Evolutionary conservation across 2,888 invertebrate species (phyloP), one percentile per base, ranked within the genome.

Genomic region (Digitonthophagus gazella): DNA sequence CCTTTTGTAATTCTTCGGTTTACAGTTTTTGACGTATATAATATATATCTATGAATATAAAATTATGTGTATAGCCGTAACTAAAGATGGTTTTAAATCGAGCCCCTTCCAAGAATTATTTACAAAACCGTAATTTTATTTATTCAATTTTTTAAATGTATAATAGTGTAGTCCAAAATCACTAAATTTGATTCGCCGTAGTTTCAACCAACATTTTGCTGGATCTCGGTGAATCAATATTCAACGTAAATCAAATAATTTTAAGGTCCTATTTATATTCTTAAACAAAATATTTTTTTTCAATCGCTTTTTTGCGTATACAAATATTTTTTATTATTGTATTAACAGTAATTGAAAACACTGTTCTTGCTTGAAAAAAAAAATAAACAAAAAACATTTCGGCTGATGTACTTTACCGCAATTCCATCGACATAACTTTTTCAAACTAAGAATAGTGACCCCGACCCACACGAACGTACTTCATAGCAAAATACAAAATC

Each of bases 401-500:
- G 28, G 28, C 28, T 44, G 11, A 44, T 44, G 28, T 22, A 22
- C 22, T 22, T 22, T 22, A 22, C 6, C 3, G 22, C 22, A 6
- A 22, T 22, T 44, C 28, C 28, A 11, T 44, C 28, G 11, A 44
- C 28, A 44, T 44, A 44, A 44, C 28, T 44, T 44, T 44, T 44
- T 44, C 28, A 44, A 44, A 2, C 28, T 44, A 44, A 61, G 61
- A 61, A 61, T 61, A 16, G 61, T n/a, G 19, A 61, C 19, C n/a
- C n/a, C 20, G 18, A 61, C 61, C 18, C 15, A 16, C 18, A 61
- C 18, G 18, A 61, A 61, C 54, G 65, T 65, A 65, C 65, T 54
- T 22, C 22, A 28, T 64, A 44, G 54, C 19, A 19, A 65, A 65
- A 58, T 58, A 16, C 58, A 19, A 61, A 73, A 72, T 72, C 57